Base-by-base conservation (phyloP, 1,140 invertebrate genomes). In the Cardiocondyla obscurior region DNA sequence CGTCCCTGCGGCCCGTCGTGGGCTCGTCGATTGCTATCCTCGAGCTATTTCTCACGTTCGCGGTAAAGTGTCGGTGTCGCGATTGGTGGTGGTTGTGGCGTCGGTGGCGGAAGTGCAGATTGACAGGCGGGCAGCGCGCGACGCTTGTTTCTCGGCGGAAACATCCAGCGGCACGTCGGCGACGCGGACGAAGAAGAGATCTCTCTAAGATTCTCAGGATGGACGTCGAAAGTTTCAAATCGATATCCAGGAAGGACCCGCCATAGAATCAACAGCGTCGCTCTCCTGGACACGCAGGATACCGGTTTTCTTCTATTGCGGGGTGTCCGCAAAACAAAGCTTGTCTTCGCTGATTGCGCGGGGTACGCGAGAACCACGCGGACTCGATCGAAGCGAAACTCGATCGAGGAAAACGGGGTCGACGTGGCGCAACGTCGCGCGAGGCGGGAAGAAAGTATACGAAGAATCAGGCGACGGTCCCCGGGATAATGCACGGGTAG, bases 51-150 rank as follows among this genome's bases (percentile, higher is more conserved):
- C 55, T 62, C 4, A 36, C 39, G 46, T 70, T 60, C 44, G 22
- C 53, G 46, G 25, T 12, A 0, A 64, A 46, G 84, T 83, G 62
- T 44, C 64, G 51, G 33, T 86, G 55, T 12, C 51, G 77, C 58
- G 76, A 70, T 25, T 81, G 82, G 46, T 89, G 87, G 85, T 87
- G 84, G 58, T 74, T 82, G 70, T 81, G 84, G 49, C 87, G 76
- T 49, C 85, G 84, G 62, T 72, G 57, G 57, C 46, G 85, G 28
- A 39, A 60, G 36, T 65, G 53, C 30, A 19, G 67, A 25, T 16
- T 10, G 16, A 51, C 36, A 51, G 28, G 12, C 5, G 36, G 6
- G 22, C 22, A 19, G 33, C 22, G 19, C 39, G 14, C 19, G 16
- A 10, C 0, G 51, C 49, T 28, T 46, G 28, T 33, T 6, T 57